These are phyloP conservation scores for Perizoma affinitatum DNA, from an alignment of 2,888 invertebrate genomes.

Conservation along the genomic window DNA sequence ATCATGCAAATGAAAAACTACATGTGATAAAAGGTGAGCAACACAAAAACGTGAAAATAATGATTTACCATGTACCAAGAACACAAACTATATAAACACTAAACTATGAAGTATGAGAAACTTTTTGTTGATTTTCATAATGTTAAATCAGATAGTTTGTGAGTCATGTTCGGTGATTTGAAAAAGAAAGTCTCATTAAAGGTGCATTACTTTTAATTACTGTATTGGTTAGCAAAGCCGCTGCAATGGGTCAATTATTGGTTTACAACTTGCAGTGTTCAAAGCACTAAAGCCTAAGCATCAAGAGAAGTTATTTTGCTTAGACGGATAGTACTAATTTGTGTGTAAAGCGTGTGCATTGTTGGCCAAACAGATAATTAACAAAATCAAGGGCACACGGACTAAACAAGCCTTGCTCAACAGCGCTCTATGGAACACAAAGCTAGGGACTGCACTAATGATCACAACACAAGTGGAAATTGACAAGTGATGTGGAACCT, in stretches of 20 bases:
- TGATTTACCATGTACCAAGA: conserved; percentile 29
- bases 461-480: conserved; percentile 78
- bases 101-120: too few species aligned
- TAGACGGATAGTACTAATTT: conserved; percentile 39
- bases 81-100: conserved; percentile 5
- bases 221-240: conserved; percentile 41
- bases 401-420: conserved; percentile 54
- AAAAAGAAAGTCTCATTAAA: not conserved
- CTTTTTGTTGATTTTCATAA: too few species aligned
- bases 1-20: conserved; percentile 33
- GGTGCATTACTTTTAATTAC: conserved; percentile 20
- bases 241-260: conserved; percentile 37
- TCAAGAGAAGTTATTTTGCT: conserved; percentile 38
- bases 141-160: conserved; percentile 1
- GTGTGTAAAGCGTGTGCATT: conserved; percentile 47
- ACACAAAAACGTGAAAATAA: conserved; percentile 23
- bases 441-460: conserved; percentile 76
- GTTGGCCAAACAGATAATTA: conserved; percentile 31
- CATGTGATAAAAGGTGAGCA: conserved; percentile 21
- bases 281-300: conserved; percentile 46
- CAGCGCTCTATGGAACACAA: conserved; percentile 61
- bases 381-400: conserved; percentile 49
- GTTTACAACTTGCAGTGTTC: conserved; percentile 34
- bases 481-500: conserved; percentile 77
- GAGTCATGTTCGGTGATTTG: conserved; percentile 3